Percentiles rank a stretch among this genome's conserved stretches.
phyloP scores from a whole-genome alignment of 2,113 vertebrate genomes.

The Sebastes schlegelii region DNA sequence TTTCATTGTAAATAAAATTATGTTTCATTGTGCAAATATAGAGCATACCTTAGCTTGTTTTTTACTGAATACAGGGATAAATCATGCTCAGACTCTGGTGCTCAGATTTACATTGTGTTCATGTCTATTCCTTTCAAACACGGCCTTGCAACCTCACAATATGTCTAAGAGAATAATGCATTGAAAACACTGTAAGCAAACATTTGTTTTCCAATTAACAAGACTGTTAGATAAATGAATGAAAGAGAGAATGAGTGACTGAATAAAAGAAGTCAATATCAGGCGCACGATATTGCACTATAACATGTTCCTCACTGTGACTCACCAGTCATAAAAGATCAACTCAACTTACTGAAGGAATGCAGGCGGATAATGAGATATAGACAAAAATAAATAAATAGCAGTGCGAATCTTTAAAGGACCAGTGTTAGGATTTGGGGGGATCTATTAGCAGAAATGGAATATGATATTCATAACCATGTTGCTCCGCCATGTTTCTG shows the following conservation, averaged over 20 bases:
- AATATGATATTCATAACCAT: too few species aligned
- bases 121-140: background rate
- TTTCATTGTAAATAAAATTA: background rate
- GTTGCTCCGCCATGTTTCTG: too few species aligned
- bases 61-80: background rate
- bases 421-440: too few species aligned
- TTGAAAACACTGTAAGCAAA: too few species aligned
- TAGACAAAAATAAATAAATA: slow-evolving; percentile 29
- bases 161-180: background rate
- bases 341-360: slow-evolving; percentile 21
- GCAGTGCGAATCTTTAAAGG: background rate
- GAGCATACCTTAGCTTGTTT: background rate
- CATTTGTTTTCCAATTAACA: background rate
- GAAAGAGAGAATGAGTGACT: background rate
- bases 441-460: too few species aligned
- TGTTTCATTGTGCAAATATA: background rate
- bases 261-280: background rate
- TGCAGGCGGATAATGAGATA: slow-evolving; percentile 42
- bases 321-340: slow-evolving; percentile 31
- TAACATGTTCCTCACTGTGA: slow-evolving; percentile 28
- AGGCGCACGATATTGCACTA: slow-evolving; percentile 56
- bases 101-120: background rate
- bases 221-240: background rate
- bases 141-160: background rate
- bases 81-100: background rate